Evolutionary conservation across 2,113 vertebrate genomes (phyloP).

Genomic region (Brachypteracias leptosomus): DNA sequence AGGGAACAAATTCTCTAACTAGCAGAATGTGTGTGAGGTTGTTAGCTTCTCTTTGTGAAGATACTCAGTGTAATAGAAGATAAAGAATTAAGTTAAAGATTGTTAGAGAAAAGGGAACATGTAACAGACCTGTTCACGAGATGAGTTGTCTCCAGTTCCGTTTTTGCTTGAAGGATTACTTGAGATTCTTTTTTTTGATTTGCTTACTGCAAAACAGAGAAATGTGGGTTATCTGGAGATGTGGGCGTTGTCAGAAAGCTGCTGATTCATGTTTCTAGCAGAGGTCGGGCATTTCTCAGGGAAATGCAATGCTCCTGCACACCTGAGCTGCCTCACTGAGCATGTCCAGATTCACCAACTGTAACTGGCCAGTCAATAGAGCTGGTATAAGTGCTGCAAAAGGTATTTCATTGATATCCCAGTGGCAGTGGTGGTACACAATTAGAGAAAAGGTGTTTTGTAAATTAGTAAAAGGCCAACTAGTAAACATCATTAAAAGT

Average conservation of each 20-base stretch:
- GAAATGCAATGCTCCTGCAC: not conserved
- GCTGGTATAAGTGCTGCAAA: rapidly evolving
- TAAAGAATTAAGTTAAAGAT: not conserved
- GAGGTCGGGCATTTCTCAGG: not conserved
- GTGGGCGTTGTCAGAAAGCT: not conserved
- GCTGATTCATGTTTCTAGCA: not conserved
- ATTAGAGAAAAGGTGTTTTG: not conserved
- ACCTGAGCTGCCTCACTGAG: not conserved
- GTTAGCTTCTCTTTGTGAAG: not conserved
- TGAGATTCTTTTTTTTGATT: not conserved
- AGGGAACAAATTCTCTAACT: not conserved
- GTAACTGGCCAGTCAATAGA: rapidly evolving
- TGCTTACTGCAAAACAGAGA: not conserved
- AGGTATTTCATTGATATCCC: no score
- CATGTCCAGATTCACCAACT: rapidly evolving
- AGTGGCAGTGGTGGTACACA: rapidly evolving
- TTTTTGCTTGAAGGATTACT: not conserved
- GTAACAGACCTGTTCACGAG: rapidly evolving
- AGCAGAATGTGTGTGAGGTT: not conserved
- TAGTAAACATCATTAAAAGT: not conserved
- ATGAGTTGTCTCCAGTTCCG: not conserved
- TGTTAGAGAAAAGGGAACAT: not conserved
- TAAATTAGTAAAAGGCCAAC: not conserved
- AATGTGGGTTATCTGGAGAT: not conserved
- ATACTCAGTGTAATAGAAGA: not conserved